These are phyloP conservation scores for Scleropages formosus DNA, from an alignment of 2,797 vertebrate genomes.

Conservation along the genomic window DNA sequence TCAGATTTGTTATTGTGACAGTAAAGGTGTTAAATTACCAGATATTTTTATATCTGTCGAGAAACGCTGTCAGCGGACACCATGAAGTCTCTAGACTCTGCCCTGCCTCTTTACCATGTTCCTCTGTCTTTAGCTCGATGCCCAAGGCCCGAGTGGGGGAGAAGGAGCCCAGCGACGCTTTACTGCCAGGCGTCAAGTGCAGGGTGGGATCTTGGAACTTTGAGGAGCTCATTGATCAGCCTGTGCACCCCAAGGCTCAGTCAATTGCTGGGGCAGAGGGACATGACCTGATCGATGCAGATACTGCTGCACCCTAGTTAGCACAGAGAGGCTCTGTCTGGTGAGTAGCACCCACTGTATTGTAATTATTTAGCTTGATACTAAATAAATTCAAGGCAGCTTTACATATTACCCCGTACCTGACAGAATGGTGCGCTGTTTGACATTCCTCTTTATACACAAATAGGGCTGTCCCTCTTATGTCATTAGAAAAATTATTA, in stretches of 20 bases:
- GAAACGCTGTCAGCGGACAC: too few relatives aligned
- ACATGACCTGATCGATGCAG: conserved; percentile 50
- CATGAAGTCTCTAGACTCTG: neutral
- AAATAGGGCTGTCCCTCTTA: too few relatives aligned
- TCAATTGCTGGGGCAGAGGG: conserved; percentile 52
- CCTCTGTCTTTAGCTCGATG: conserved; percentile 53
- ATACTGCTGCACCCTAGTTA: conserved; percentile 66
- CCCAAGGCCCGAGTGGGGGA: conserved; percentile 59
- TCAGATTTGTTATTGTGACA: neutral
- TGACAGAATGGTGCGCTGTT: too few relatives aligned
- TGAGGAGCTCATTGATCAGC: conserved; percentile 77
- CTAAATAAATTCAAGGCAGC: too few relatives aligned
- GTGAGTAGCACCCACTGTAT: conserved; percentile 53
- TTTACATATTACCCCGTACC: too few relatives aligned
- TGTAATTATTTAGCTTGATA: neutral
- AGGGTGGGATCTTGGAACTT: conserved; percentile 76
- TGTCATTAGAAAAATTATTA: too few relatives aligned
- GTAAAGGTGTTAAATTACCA: neutral
- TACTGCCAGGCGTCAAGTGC: conserved; percentile 68
- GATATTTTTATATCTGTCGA: too few relatives aligned
- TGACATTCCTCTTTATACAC: too few relatives aligned
- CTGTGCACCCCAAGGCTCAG: conserved; percentile 67
- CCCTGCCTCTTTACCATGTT: neutral
- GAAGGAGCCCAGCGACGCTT: conserved; percentile 64
- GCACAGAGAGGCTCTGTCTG: conserved; percentile 78